A percentile compares a stretch with the other conserved stretches of the same genome.
These are phyloP conservation scores for Gavialis gangeticus DNA, from an alignment of 2,113 vertebrate genomes.

Conservation along the genomic window DNA sequence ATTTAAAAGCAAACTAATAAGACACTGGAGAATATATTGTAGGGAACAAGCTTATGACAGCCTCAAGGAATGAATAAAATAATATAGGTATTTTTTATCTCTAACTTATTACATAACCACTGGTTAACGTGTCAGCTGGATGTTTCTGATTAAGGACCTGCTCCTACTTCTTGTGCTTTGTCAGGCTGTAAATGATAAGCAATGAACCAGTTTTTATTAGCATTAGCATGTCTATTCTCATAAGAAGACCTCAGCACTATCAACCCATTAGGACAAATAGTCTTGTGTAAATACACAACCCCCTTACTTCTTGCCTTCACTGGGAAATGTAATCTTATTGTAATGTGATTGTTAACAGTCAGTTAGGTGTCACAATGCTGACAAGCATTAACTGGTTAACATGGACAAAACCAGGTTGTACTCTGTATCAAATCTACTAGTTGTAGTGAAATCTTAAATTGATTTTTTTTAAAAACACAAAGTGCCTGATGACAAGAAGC, in stretches of 20 bases:
- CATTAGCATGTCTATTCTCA: not conserved
- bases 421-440: constrained; percentile 13
- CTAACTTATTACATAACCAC: not conserved
- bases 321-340: constrained; percentile 41
- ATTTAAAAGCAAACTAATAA: not conserved
- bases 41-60: not conserved
- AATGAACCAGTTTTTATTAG: not conserved
- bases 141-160: not conserved
- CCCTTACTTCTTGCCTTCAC: constrained; percentile 32
- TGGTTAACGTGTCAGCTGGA: not conserved
- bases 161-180: not conserved
- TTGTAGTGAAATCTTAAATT: not conserved
- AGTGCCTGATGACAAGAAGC: constrained; percentile 12
- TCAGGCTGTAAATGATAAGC: not conserved
- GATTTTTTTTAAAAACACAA: not conserved
- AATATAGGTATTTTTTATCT: not conserved
- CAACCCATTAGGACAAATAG: not conserved
- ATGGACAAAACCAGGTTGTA: not conserved
- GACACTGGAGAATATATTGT: not conserved
- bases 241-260: not conserved
- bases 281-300: not conserved
- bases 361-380: constrained; percentile 37
- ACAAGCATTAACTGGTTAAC: not conserved
- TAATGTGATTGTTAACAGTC: not conserved
- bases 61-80: not conserved